Base-by-base conservation (phyloP, 2,888 invertebrate genomes). In the Empis stercorea region DNA sequence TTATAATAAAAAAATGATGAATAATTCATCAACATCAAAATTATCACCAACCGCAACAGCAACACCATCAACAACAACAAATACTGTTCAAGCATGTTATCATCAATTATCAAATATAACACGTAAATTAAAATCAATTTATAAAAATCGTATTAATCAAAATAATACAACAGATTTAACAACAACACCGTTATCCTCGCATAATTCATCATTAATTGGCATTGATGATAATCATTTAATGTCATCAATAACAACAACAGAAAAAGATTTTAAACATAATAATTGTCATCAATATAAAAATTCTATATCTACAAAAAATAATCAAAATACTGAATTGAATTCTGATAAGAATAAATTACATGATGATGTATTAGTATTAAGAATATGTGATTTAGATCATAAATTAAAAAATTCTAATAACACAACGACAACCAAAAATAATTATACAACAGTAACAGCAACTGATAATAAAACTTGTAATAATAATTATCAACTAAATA, bases 331-430 rank as follows among this genome's bases (percentile, higher is more conserved):
- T 14, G 11, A 13, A 20, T 11, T 10, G 13, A 40, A 20, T 9
- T 23, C 9, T 30, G 36, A 11, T 37, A n/a, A 39, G 10, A 50
- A 47, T 43, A 49, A 52, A 49, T n/a, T n/a, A 34, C 13, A n/a
- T 27, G 40, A 20, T 23, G 53, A 53, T 45, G 50, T 51, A 17
- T 48, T 53, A 50, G 50, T 53, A 46, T 50, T 53, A 51, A 53
- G 48, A 41, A 53, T 53, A 46, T 51, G 53, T 53, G 53, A 53
- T 53, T 48, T 53, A 48, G 53, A 53, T 51, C 46, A 45, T 49
- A 52, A 47, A 43, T 27, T 37, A 42, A 52, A 52, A 13, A 43
- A 30, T 27, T 15, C 37, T 38, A 27, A 20, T 15, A 30, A 6
- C 30, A 23, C 23, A 27, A 27, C 23, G 23, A 27, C 23, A 7